Base-by-base conservation (phyloP, 2,797 vertebrate genomes). In the Microchirus variegatus region DNA sequence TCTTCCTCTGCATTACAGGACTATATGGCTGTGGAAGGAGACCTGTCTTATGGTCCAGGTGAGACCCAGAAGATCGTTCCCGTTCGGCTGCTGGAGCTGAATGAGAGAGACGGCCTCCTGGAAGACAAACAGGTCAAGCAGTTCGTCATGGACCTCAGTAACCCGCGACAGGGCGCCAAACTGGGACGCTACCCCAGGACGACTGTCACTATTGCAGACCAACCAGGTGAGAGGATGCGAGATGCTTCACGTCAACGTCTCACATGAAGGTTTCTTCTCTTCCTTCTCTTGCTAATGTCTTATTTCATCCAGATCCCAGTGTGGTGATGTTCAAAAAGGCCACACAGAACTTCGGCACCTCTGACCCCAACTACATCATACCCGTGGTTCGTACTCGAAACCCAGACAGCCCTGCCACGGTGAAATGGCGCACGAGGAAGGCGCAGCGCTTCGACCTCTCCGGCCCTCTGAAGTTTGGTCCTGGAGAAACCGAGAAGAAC, bases 71-170 rank as follows among this genome's bases (percentile, higher is more conserved):
- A 97, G 81, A 93, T 73, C 5, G 89, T 99, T 19, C 91, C 95
- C 16, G 94, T 99, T 56, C 94, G 90, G 53, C 88, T 99, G 60
- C 85, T 99, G 83, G 96, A 97, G 68, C 90, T 95, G 10, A 87
- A 89, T 0, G 96, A 97, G 74, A 90, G 92, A n/a, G 96, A 97
- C 5, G 79, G 91, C 15, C 94, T 99, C 16, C 87, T 99, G 54
- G 90, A 90, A 15, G 94, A 93, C 60, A 91, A 74, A 65, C 96
- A 95, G 81, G 71, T 93, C 67, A 97, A 94, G 75, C 96, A 96
- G 78, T 99, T 99, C 31, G 78, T 93, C 12, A 54, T 99, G 75
- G 96, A 98, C 56, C 94, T 99, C 59, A 94, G 93, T 73, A 96
- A 96, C 63, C 96, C 96, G 56, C 94, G 94, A 60, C 89, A 96